Evolutionary conservation across 2,888 invertebrate genomes (phyloP).

Genomic region (Mythimna pallens): DNA sequence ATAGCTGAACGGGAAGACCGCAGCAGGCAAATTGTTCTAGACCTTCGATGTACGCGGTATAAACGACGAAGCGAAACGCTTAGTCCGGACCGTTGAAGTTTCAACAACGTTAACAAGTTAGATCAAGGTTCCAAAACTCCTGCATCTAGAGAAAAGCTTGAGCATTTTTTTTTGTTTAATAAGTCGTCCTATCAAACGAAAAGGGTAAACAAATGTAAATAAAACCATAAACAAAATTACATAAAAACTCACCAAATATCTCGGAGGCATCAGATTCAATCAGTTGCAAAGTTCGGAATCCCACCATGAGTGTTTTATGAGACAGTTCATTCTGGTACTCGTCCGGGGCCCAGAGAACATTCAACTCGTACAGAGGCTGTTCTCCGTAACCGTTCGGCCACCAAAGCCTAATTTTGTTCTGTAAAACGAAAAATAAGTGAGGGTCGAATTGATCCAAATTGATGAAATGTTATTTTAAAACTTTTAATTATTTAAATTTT

Average conservation of each 20-base stretch:
- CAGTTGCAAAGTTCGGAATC: slow-evolving; percentile 96
- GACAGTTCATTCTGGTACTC: slow-evolving; percentile 74
- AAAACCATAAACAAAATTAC: neutral
- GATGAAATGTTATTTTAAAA: neutral
- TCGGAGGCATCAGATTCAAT: slow-evolving; percentile 92
- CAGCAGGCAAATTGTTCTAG: no score
- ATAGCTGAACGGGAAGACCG: no score
- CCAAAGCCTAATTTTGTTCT: slow-evolving; percentile 92
- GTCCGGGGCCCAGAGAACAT: slow-evolving; percentile 85
- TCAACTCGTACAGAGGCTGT: slow-evolving; percentile 94
- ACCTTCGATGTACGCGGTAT: no score
- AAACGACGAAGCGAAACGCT: no score
- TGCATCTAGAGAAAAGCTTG: neutral
- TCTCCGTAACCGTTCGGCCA: slow-evolving; percentile 98
- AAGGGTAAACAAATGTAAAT: neutral
- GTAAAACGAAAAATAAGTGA: slow-evolving; percentile 35
- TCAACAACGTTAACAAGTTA: no score
- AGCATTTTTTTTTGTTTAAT: neutral
- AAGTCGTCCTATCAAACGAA: neutral
- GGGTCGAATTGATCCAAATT: neutral
- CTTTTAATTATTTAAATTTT: neutral
- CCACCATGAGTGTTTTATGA: slow-evolving; percentile 92
- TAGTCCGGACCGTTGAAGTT: no score
- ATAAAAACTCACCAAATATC: slow-evolving; percentile 73
- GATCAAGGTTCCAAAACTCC: neutral